Percentiles rank a stretch among this genome's conserved stretches.
Evolutionary conservation across 2,888 invertebrate genomes (phyloP).

Genomic region (Drosophila monieri): DNA sequence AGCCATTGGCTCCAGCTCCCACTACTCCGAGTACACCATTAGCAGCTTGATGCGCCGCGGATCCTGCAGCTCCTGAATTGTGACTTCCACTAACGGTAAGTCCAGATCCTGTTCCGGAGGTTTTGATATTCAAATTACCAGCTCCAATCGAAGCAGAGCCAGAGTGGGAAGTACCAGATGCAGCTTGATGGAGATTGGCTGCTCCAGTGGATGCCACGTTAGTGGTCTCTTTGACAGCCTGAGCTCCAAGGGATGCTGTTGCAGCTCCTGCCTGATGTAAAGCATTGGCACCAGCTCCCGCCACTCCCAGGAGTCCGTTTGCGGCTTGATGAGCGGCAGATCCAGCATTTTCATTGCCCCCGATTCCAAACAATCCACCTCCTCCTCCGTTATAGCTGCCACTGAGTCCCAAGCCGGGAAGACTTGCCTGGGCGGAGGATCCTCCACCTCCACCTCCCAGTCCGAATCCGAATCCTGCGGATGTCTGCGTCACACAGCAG

Average conservation of each 20-base stretch:
- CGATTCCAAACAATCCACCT: constrained; percentile 6
- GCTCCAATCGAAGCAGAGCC: neutral
- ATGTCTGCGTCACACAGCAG: constrained; percentile 18
- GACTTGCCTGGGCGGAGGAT: constrained; percentile 11
- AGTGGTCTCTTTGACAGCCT: neutral
- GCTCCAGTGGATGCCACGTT: constrained; percentile 1
- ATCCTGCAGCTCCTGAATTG: constrained; percentile 10
- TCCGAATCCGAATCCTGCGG: constrained; percentile 29
- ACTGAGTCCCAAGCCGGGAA: constrained; percentile 12
- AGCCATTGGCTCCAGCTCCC: constrained; percentile 1
- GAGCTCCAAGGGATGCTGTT: constrained; percentile 2
- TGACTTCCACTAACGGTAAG: constrained; percentile 3
- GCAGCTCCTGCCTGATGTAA: constrained; percentile 5
- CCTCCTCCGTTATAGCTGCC: constrained; percentile 13
- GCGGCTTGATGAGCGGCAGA: constrained; percentile 11
- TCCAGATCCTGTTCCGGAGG: constrained; percentile 1
- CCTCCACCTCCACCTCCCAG: constrained; percentile 18
- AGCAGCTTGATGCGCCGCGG: constrained; percentile 10
- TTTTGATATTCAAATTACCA: constrained; percentile 5
- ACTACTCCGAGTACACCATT: constrained; percentile 14
- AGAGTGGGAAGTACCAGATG: neutral
- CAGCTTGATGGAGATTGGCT: constrained; percentile 3
- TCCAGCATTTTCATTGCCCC: constrained; percentile 1
- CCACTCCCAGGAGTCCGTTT: constrained; percentile 16
- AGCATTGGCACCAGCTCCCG: constrained; percentile 1